These are phyloP conservation scores for Phyllotreta striolata DNA, from an alignment of 2,888 invertebrate genomes.

Conservation along the genomic window DNA sequence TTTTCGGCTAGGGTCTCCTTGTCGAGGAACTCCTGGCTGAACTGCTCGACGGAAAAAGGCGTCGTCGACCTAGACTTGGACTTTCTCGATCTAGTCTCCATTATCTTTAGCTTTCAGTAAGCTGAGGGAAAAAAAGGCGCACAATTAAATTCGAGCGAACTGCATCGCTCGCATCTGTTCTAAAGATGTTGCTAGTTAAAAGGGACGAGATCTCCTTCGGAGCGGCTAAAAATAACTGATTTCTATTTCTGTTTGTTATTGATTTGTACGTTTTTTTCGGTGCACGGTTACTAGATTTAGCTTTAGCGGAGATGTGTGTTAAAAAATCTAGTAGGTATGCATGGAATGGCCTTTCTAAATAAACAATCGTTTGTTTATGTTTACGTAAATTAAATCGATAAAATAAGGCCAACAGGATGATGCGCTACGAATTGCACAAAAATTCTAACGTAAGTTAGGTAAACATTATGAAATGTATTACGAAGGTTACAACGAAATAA, in stretches of 20 bases:
- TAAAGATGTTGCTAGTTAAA: slow-evolving; percentile 6
- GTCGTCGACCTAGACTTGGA: slow-evolving; percentile 77
- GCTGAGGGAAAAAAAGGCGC: slow-evolving; percentile 6
- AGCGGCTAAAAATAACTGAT: slow-evolving; percentile 13
- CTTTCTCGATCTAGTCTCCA: slow-evolving; percentile 69
- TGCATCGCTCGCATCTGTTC: slow-evolving; percentile 11
- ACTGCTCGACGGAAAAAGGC: slow-evolving; percentile 69
- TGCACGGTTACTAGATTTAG: background rate
- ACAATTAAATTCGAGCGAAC: slow-evolving; percentile 2
- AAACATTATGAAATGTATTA: too few relatives aligned
- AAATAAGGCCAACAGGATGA: too few relatives aligned
- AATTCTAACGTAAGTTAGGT: too few relatives aligned
- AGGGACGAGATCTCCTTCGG: background rate
- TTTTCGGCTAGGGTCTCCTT: slow-evolving; percentile 49
- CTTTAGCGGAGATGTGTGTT: too few relatives aligned
- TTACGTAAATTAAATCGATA: too few relatives aligned
- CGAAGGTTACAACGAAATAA: too few relatives aligned
- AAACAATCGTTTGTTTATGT: too few relatives aligned
- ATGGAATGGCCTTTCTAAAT: too few relatives aligned
- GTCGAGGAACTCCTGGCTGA: slow-evolving; percentile 65
- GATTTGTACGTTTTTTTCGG: slow-evolving; percentile 4
- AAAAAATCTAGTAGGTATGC: too few relatives aligned
- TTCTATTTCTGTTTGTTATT: background rate
- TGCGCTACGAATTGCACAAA: too few relatives aligned
- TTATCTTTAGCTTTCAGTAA: slow-evolving; percentile 33